A percentile compares a stretch with the other conserved stretches of the same genome.
Evolutionary conservation across 92 coral and sea anemone genomes (phyloP).

Genomic region (Parazoanthus swiftii): DNA sequence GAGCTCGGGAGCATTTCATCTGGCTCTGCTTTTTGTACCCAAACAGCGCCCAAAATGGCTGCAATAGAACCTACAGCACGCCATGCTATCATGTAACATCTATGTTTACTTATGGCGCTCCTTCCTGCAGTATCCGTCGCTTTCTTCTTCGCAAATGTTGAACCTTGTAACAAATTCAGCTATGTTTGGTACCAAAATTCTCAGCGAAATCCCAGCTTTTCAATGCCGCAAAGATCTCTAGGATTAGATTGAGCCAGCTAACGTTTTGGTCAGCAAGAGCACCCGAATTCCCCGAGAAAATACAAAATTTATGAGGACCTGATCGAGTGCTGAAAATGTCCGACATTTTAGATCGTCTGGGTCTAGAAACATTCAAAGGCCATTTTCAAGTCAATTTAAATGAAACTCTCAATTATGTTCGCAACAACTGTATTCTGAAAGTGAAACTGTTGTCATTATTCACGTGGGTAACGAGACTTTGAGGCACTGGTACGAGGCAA

Average conservation of each 20-base stretch:
- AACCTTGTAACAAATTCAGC: constrained; percentile 27
- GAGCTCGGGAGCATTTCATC: neutral
- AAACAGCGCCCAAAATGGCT: neutral
- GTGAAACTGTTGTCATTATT: constrained; percentile 37
- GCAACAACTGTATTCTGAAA: constrained; percentile 27
- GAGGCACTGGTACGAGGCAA: constrained; percentile 39
- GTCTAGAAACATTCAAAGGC: neutral
- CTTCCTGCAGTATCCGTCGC: neutral
- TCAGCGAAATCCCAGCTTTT: constrained; percentile 44
- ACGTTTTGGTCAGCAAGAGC: constrained; percentile 38
- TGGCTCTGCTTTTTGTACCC: neutral
- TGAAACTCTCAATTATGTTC: constrained; percentile 21
- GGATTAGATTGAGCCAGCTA: constrained; percentile 39
- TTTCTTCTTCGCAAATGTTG: constrained; percentile 42
- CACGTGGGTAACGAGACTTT: constrained; percentile 33
- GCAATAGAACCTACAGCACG: constrained; percentile 5
- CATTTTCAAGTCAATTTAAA: neutral
- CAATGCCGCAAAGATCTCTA: constrained; percentile 44
- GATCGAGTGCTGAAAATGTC: constrained; percentile 26
- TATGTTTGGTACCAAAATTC: constrained; percentile 57
- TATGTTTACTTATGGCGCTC: constrained; percentile 5
- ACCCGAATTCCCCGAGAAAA: constrained; percentile 30
- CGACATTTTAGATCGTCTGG: constrained; percentile 35
- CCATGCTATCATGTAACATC: neutral
- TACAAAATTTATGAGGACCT: neutral